Evolutionary conservation across 2,797 vertebrate species (phyloP), one percentile per base, ranked within the genome.

Genomic region (Choloepus didactylus): DNA sequence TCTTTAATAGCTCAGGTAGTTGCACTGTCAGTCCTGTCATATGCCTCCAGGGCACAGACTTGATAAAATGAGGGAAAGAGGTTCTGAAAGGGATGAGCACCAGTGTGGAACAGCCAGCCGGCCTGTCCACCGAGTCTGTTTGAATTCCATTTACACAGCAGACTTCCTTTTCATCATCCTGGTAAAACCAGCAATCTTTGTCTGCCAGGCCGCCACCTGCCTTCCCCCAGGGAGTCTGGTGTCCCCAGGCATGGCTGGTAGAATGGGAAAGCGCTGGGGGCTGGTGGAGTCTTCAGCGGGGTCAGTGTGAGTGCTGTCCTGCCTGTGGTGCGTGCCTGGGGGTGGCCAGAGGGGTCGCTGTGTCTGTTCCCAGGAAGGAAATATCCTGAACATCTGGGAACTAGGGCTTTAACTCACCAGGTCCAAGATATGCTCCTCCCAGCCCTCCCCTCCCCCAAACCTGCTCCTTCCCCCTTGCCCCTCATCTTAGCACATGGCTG

Each of bases 371-470:
- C 66, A 69, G 59, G 79, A 81, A 83, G 62, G 8, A 16, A 89
- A n/a, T 70, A 77, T 67, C 67, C 90, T 80, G 70, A 88, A 72
- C 59, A 46, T 93, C 93, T 88, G 76, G 51, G 62, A 93, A 91
- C 56, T 77, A 49, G 35, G 60, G 72, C 44, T 66, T 27, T 1
- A 19, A 31, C 44, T 72, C 31, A 31, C 64, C 1, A 3, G 49
- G 75, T 66, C 64, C 23, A 44, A 1, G 1, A 1, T 3, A 56
- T 38, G 31, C 67, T 86, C 62, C 38, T 15, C 15, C 62, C 3
- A 4, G 11, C 31, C 2, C 16, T 0, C 1, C 5, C 59, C 41
- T 64, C n/a, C 16, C 18, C 12, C 15, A 75, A 38, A 41, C 82
- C 38, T 62, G 46, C 41, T 64, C 31, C 31, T 54, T 25, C 41